Evolutionary conservation across 2,113 vertebrate genomes (phyloP).

Genomic region (Zootoca vivipara): DNA sequence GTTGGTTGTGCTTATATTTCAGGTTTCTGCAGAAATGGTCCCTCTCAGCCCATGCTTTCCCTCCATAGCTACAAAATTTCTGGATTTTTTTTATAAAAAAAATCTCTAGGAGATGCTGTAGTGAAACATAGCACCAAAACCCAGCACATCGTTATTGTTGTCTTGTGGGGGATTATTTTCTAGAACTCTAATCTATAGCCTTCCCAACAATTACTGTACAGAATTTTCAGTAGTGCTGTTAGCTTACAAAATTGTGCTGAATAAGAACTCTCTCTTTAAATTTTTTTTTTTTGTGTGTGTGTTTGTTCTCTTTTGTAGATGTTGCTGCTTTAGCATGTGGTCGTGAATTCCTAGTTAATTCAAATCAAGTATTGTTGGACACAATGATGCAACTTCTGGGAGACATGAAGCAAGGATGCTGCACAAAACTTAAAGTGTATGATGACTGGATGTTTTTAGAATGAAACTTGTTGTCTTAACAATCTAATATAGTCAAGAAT

Average conservation of each 20-base stretch:
- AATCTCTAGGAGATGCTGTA: not conserved
- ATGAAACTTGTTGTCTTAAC: not conserved
- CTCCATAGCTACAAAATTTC: not conserved
- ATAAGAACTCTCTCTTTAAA: not conserved
- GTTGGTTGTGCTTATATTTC: not conserved
- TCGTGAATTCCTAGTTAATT: slow-evolving; percentile 89
- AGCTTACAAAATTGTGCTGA: not conserved
- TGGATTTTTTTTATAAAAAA: not conserved
- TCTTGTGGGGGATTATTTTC: not conserved
- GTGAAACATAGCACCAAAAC: not conserved
- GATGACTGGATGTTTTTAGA: slow-evolving; percentile 47
- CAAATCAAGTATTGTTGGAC: slow-evolving; percentile 81
- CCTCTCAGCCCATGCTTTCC: too few relatives aligned
- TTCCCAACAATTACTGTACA: not conserved
- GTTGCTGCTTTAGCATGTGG: slow-evolving; percentile 88
- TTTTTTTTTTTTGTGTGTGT: slow-evolving; percentile 22
- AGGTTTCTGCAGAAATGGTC: too few relatives aligned
- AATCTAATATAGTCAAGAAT: too few relatives aligned
- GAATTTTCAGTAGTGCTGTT: not conserved
- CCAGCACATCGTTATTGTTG: not conserved
- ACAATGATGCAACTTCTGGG: slow-evolving; percentile 87
- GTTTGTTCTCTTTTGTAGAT: slow-evolving; percentile 77
- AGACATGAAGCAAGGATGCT: slow-evolving; percentile 85
- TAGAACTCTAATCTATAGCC: not conserved
- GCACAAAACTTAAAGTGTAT: slow-evolving; percentile 92